A percentile compares a stretch with the other conserved stretches of the same genome.
These are phyloP conservation scores for Drosophila nigritarsus DNA, from an alignment of 2,888 invertebrate species.

Conservation along the genomic window DNA sequence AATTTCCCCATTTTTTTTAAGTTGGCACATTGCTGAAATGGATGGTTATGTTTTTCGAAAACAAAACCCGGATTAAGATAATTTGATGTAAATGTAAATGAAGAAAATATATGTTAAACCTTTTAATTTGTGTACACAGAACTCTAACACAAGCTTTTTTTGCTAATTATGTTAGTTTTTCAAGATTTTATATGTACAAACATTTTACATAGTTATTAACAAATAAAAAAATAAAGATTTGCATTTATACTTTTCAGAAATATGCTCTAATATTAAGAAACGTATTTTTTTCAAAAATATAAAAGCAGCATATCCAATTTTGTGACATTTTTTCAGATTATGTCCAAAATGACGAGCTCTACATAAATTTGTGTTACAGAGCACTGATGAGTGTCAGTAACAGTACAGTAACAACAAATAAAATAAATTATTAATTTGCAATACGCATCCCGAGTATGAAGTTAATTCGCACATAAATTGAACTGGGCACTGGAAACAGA, in stretches of 20 bases:
- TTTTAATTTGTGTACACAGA: neutral
- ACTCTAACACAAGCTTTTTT: neutral
- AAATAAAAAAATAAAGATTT: neutral
- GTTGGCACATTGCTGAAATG: neutral
- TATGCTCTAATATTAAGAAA: neutral
- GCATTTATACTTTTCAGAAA: neutral
- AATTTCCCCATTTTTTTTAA: neutral
- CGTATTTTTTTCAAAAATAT: neutral
- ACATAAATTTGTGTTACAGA: conserved; percentile 3
- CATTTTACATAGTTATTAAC: neutral
- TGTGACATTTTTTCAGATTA: neutral
- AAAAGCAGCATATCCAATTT: neutral
- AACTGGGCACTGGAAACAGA: conserved; percentile 23
- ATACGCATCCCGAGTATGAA: conserved; percentile 15
- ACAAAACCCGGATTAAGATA: neutral
- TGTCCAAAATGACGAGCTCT: neutral
- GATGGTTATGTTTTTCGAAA: neutral
- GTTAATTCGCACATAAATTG: conserved; percentile 26
- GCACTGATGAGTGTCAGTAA: conserved; percentile 25
- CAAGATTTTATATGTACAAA: neutral
- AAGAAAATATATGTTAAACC: neutral
- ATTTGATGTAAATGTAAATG: neutral
- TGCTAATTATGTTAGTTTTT: neutral
- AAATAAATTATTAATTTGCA: conserved; percentile 34
- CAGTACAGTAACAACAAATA: conserved; percentile 19